These are phyloP conservation scores for Andrena bicolor DNA, from an alignment of 2,888 invertebrate species.

Conservation along the genomic window DNA sequence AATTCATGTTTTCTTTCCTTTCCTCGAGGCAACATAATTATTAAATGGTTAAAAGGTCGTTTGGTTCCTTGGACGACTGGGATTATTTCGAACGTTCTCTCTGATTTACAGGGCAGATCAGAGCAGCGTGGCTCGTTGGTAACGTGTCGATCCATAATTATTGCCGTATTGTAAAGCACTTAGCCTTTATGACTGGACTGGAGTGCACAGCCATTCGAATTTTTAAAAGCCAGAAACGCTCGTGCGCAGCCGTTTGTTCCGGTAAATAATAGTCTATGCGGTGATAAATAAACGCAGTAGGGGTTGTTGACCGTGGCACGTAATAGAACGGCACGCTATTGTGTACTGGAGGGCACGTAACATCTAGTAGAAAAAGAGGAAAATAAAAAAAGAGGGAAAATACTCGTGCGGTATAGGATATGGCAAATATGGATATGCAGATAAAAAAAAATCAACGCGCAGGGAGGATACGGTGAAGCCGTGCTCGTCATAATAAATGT, in stretches of 20 bases:
- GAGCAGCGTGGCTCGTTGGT: conserved; percentile 19
- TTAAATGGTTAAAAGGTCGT: neutral
- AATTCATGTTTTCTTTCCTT: neutral
- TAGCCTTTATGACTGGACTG: conserved; percentile 61
- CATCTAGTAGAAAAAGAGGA: conserved; percentile 20
- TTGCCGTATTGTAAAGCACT: conserved; percentile 65
- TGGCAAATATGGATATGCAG: conserved; percentile 28
- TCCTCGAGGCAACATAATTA: neutral
- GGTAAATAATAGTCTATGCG: conserved; percentile 58
- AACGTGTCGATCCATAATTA: conserved; percentile 58
- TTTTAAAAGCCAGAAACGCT: conserved; percentile 68
- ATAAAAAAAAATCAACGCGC: conserved; percentile 1
- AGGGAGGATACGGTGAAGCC: conserved; percentile 5
- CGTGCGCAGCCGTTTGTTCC: conserved; percentile 63
- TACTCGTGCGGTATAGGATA: conserved; percentile 29
- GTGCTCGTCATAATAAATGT: conserved; percentile 10
- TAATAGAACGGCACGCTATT: conserved; percentile 57
- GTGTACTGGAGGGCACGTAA: conserved; percentile 32
- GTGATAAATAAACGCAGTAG: conserved; percentile 60
- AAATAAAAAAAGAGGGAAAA: conserved; percentile 29
- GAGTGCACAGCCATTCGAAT: conserved; percentile 59
- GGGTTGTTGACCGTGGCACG: conserved; percentile 40
- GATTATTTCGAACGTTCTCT: conserved; percentile 21
- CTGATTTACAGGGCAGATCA: conserved; percentile 51
- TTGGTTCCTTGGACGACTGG: conserved; percentile 8